Base-by-base conservation (phyloP, 2,113 vertebrate genomes). In the Saccopteryx bilineata region DNA sequence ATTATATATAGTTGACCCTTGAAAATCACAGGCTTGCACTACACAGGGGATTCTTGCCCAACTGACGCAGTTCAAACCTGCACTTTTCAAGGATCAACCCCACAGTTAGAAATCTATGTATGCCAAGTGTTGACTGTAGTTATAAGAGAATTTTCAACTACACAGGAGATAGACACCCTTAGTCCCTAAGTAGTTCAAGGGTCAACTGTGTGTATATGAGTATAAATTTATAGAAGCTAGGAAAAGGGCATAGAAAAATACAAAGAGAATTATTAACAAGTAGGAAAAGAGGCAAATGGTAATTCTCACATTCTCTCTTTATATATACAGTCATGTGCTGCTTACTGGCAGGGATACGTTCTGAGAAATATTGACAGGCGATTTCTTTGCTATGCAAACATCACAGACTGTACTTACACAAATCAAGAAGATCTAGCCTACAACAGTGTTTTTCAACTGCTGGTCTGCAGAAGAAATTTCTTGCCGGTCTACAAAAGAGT, bases 261-360 rank as follows among this genome's bases (percentile, higher is more conserved):
- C 10, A 92, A 24, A 65, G 11, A 80, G 94, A 80, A 72, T 13
- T 33, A 91, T 63, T 80, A 96, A 87, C 7, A 88, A 24, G 61
- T 72, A 50, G 48, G 24, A 87, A 93, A 2, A 7, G n/a, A 81
- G 3, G 10, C 5, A 72, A 84, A 86, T 66, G 9, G 9, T 2
- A 82, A 97, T 93, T 95, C 65, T 85, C 33, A 60, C 31, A 19
- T 81, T 31, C 24, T 63, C 28, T 63, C 75, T 82, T 82, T 65
- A 26, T 65, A 63, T 82, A 60, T 60, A 58, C 8, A 81, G 78
- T 61, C 56, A 81, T 46, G 9, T 3, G 23, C 33, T 15, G 23
- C 79, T 61, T 82, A 63, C 60, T 26, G 33, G 63, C 24, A 28
- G 14, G 23, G 33, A 82, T 26, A 61, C 5, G 24, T 63, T 63